Percentiles rank a stretch among this genome's conserved stretches.
Evolutionary conservation across 2,797 vertebrate species (phyloP).

Genomic region (Gadopsis marmoratus): DNA sequence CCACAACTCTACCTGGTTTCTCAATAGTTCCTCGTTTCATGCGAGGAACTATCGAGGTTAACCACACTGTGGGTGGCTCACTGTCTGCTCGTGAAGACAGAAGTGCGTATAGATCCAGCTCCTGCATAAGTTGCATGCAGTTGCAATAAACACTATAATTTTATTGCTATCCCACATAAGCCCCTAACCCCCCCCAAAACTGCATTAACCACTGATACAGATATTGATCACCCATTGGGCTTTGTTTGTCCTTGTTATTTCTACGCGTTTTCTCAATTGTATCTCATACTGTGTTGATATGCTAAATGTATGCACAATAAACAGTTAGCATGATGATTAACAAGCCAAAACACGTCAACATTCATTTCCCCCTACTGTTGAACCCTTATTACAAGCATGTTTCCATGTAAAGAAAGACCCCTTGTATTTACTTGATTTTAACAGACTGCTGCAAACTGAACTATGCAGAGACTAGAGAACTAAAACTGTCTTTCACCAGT

Average conservation of each 20-base stretch:
- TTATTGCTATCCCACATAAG: not conserved
- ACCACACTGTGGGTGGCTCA: conserved; percentile 11
- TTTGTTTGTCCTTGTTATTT: not conserved
- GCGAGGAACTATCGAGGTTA: not conserved
- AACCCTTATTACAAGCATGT: not conserved
- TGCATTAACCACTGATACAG: not conserved
- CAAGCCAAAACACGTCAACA: no score
- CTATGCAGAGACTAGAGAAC: not conserved
- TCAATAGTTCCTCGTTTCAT: conserved; percentile 8
- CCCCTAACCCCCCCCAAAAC: not conserved
- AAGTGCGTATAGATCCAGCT: not conserved
- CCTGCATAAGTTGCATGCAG: not conserved
- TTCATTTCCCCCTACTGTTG: not conserved
- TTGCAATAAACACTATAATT: not conserved
- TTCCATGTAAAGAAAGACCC: not conserved
- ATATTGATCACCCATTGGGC: not conserved
- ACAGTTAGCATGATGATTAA: no score
- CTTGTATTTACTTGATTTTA: not conserved
- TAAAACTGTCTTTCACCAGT: not conserved
- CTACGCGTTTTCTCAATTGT: not conserved
- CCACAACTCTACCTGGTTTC: conserved; percentile 2
- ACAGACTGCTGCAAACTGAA: no score
- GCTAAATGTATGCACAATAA: not conserved
- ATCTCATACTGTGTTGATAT: not conserved
- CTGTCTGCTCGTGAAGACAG: not conserved